Percentiles rank a stretch among this genome's conserved stretches.
Evolutionary conservation across 2,113 vertebrate genomes (phyloP).

Genomic region (Agelaius tricolor): DNA sequence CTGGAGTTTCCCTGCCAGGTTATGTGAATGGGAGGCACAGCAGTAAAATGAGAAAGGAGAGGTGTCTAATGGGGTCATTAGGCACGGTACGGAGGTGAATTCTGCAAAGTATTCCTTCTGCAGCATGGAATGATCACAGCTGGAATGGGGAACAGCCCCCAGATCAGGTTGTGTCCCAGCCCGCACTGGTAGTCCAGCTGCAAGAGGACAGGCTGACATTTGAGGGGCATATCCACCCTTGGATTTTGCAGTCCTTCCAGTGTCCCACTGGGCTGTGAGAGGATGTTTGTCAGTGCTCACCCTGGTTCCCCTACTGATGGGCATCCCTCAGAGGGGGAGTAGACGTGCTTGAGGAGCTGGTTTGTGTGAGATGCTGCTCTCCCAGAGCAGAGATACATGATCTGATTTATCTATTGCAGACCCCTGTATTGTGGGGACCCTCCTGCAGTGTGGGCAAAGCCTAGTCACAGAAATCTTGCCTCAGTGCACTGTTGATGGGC

Average conservation of each 20-base stretch:
- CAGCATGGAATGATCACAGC: not conserved
- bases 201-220: not conserved
- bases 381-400: not conserved
- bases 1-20: not conserved
- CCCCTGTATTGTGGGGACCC: accelerated
- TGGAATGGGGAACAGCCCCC: not conserved
- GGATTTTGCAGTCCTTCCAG: not conserved
- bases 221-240: not conserved
- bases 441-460: not conserved
- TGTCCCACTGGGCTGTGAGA: not conserved
- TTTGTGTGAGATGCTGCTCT: not conserved
- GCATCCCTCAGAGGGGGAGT: not conserved
- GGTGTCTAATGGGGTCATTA: not conserved
- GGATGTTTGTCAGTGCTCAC: not conserved
- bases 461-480: not conserved
- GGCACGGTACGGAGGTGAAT: not conserved
- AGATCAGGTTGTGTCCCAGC: not conserved
- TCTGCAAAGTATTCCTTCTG: not conserved
- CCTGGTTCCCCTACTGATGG: not conserved
- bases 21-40: not conserved
- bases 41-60: not conserved
- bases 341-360: not conserved
- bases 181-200: not conserved
- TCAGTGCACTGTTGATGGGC: not conserved
- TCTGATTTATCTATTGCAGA: not conserved